Evolutionary conservation across 2,797 vertebrate species (phyloP).

Genomic region (Hyperoplus immaculatus): DNA sequence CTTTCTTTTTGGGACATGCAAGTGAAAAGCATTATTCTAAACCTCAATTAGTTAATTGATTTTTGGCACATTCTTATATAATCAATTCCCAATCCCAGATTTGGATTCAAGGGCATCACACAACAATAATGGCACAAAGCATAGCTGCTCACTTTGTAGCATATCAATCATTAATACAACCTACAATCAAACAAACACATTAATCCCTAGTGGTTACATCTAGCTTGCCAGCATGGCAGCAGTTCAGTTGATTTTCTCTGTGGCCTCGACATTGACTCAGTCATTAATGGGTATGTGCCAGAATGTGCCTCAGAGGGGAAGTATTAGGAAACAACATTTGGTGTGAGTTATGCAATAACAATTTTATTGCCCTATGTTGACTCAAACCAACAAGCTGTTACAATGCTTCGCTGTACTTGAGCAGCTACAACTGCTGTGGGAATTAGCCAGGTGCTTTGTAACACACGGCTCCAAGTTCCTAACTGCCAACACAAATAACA

Average conservation of each 20-base stretch:
- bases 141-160: background rate
- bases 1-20: constrained; percentile 32
- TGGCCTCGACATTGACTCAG: constrained; percentile 3
- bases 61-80: constrained; percentile 16
- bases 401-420: constrained; percentile 68
- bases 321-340: constrained; percentile 13
- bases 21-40: constrained; percentile 41
- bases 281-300: constrained; percentile 24
- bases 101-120: constrained; percentile 1
- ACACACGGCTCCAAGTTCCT: constrained; percentile 83
- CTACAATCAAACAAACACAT: constrained; percentile 5
- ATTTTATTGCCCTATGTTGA: constrained; percentile 36
- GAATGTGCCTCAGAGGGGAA: constrained; percentile 5
- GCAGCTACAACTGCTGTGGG: constrained; percentile 82
- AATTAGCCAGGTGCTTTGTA: constrained; percentile 83
- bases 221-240: background rate
- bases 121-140: constrained; percentile 14
- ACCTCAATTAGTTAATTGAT: constrained; percentile 10
- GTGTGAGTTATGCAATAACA: constrained; percentile 16
- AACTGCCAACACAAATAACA: constrained; percentile 76
- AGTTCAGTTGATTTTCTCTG: constrained; percentile 7
- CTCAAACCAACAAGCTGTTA: constrained; percentile 25
- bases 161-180: constrained; percentile 2
- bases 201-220: background rate
- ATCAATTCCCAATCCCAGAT: constrained; percentile 15